phyloP scores from a whole-genome alignment of 2,113 vertebrate genomes.

The Leptosomus discolor region DNA sequence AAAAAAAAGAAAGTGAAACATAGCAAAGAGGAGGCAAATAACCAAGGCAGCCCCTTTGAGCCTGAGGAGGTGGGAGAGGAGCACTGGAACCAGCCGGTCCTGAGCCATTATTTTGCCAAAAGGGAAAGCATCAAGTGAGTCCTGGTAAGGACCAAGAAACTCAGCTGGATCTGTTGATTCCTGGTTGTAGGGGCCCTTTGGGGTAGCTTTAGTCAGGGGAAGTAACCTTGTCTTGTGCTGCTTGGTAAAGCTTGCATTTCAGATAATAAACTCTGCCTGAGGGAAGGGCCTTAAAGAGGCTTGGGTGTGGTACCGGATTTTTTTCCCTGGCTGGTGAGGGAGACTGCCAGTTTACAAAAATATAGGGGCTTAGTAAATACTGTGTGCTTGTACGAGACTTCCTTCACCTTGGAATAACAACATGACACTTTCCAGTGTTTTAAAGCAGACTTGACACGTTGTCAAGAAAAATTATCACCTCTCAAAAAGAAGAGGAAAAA shows the following conservation, averaged over 20 bases:
- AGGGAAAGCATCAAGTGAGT: neutral
- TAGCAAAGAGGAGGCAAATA: neutral
- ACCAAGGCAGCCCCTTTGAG: neutral
- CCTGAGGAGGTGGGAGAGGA: neutral
- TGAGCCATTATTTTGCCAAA: neutral
- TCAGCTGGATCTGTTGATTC: neutral
- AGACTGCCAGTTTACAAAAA: constrained; percentile 19
- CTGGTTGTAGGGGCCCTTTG: neutral
- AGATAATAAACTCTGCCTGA: neutral
- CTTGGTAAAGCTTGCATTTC: neutral
- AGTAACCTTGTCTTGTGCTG: neutral
- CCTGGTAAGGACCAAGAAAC: neutral
- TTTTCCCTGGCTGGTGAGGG: neutral
- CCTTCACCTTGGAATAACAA: neutral
- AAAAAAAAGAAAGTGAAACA: neutral
- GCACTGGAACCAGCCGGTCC: neutral
- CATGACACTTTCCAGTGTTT: neutral
- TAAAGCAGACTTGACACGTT: neutral
- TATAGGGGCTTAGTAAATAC: neutral
- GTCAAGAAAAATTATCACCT: neutral
- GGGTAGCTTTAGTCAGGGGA: neutral
- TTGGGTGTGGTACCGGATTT: neutral
- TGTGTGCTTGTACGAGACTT: neutral
- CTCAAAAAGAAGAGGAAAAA: neutral
- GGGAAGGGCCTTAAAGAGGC: neutral